phyloP scores from a whole-genome alignment of 1,140 invertebrate genomes.

The Scaptodrosophila lebanonensis region DNA sequence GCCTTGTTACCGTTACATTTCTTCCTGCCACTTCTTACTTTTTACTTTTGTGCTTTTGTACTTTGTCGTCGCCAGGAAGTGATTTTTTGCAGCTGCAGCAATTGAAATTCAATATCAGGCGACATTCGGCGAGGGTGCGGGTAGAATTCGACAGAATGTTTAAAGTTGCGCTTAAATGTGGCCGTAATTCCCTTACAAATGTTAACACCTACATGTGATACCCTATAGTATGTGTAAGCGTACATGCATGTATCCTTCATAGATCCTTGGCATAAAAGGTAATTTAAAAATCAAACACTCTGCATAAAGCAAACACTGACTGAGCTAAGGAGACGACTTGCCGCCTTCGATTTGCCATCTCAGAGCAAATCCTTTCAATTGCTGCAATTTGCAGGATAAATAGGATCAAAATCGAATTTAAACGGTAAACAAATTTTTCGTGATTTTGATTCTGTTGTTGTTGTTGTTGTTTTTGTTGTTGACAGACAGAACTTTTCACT shows the following conservation, averaged over 20 bases:
- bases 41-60: conserved; percentile 36
- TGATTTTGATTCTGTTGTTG: conserved; percentile 74
- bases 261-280: conserved; percentile 44
- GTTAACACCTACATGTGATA: conserved; percentile 46
- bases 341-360: conserved; percentile 9
- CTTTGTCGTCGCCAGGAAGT: conserved; percentile 54
- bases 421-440: conserved; percentile 74
- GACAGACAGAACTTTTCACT: conserved; percentile 76
- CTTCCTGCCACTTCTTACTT: not conserved
- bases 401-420: conserved; percentile 77
- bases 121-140: not conserved
- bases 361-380: conserved; percentile 72
- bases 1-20: conserved; percentile 23
- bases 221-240: too few species aligned
- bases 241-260: conserved; percentile 27
- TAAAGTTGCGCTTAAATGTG: conserved; percentile 44
- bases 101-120: conserved; percentile 66
- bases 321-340: not conserved
- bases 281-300: conserved; percentile 72
- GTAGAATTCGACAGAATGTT: conserved; percentile 10
- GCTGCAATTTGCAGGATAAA: conserved; percentile 76
- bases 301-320: conserved; percentile 11
- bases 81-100: conserved; percentile 59
- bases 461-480: too few species aligned
- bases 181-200: conserved; percentile 44